Percentiles rank a stretch among this genome's conserved stretches.
Evolutionary conservation across 2,888 invertebrate genomes (phyloP).

Genomic region (Myathropa florea): DNA sequence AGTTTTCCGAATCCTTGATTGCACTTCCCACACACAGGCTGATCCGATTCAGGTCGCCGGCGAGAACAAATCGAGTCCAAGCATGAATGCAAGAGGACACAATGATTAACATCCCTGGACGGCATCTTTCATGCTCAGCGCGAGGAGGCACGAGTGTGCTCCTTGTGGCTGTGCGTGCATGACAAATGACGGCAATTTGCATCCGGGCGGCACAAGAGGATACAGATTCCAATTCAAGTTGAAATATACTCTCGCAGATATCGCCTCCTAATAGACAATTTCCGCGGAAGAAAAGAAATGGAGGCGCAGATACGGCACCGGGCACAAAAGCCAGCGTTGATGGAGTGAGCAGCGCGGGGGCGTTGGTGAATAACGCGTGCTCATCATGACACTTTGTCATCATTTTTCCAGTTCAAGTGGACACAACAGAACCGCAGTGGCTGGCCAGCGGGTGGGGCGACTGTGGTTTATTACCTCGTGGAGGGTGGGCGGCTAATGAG

Average conservation of each 20-base stretch:
- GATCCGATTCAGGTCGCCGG: too few species aligned
- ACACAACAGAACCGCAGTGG: constrained; percentile 29
- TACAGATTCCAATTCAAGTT: constrained; percentile 65
- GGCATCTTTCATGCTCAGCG: constrained; percentile 24
- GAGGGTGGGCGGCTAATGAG: neutral
- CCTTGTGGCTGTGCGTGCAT: constrained; percentile 42
- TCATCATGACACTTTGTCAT: constrained; percentile 58
- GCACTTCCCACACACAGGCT: neutral
- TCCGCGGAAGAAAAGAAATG: constrained; percentile 51
- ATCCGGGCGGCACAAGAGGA: constrained; percentile 32
- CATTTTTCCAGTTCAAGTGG: constrained; percentile 50
- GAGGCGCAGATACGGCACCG: constrained; percentile 22
- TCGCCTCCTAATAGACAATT: constrained; percentile 63
- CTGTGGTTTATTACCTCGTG: neutral
- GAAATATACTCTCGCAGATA: constrained; percentile 57
- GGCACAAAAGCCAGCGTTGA: neutral
- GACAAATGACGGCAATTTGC: constrained; percentile 67
- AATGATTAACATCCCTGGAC: constrained; percentile 53
- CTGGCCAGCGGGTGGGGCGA: neutral
- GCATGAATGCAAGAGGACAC: constrained; percentile 9
- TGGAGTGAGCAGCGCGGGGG: neutral
- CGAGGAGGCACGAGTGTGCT: neutral
- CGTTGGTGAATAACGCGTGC: constrained; percentile 49
- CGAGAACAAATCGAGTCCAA: neutral
- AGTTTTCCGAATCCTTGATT: constrained; percentile 35